Evolutionary conservation across 2,888 invertebrate species (phyloP).

Genomic region (Euplexia lucipara): DNA sequence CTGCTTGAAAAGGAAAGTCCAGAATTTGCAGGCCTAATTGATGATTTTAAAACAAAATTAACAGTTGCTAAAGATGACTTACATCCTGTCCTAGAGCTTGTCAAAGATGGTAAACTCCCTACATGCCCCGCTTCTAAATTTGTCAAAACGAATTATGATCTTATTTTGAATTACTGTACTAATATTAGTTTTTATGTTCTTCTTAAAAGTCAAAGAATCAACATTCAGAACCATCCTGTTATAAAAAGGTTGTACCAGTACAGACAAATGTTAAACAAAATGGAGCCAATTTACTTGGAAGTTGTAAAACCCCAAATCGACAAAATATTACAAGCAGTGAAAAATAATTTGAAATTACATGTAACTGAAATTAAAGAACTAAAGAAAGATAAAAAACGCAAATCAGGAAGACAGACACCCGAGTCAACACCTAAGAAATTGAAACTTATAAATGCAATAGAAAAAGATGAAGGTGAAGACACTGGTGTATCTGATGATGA

Average conservation of each 20-base stretch:
- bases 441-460: slow-evolving; percentile 82
- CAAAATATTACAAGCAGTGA: slow-evolving; percentile 90
- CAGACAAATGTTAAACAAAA: slow-evolving; percentile 93
- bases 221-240: slow-evolving; percentile 96
- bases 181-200: slow-evolving; percentile 97
- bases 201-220: slow-evolving; percentile 94
- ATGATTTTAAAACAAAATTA: slow-evolving; percentile 94
- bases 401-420: slow-evolving; percentile 70
- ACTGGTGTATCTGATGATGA: slow-evolving; percentile 87
- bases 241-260: slow-evolving; percentile 96
- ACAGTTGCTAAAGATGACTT: slow-evolving; percentile 92
- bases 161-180: slow-evolving; percentile 95
- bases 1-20: slow-evolving; percentile 96
- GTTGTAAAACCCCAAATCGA: slow-evolving; percentile 93
- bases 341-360: slow-evolving; percentile 82
- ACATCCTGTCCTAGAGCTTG: slow-evolving; percentile 92
- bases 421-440: slow-evolving; percentile 81
- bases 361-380: slow-evolving; percentile 70
- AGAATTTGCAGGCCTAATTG: slow-evolving; percentile 94
- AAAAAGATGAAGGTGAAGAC: slow-evolving; percentile 85
- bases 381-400: slow-evolving; percentile 77
- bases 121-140: slow-evolving; percentile 93
- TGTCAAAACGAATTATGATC: slow-evolving; percentile 93
- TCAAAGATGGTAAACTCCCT: slow-evolving; percentile 92
- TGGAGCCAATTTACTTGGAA: slow-evolving; percentile 93